Evolutionary conservation across 2,113 vertebrate genomes (phyloP).

Genomic region (Thunnus maccoyii): DNA sequence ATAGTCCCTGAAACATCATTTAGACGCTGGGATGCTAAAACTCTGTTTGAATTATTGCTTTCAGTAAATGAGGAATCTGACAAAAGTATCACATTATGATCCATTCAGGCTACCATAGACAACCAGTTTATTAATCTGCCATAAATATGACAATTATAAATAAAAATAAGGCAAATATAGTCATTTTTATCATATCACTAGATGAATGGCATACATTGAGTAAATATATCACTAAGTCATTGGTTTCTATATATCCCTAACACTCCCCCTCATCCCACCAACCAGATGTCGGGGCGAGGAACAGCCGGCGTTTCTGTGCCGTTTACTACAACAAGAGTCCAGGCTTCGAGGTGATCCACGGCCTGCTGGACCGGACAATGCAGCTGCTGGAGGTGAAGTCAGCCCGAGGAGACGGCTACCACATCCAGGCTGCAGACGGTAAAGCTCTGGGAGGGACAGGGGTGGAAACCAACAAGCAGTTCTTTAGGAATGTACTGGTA

Average conservation of each 20-base stretch:
- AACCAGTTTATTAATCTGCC: too few relatives aligned
- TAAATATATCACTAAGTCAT: background rate
- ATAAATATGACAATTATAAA: too few relatives aligned
- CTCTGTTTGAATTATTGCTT: background rate
- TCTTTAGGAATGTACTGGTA: background rate
- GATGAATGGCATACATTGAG: too few relatives aligned
- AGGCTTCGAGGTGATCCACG: conserved; percentile 97
- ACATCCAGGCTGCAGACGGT: conserved; percentile 94
- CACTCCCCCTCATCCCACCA: conserved; percentile 20
- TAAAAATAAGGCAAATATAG: too few relatives aligned
- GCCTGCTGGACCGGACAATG: conserved; percentile 97
- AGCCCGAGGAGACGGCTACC: conserved; percentile 87
- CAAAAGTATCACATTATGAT: too few relatives aligned
- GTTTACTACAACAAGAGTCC: conserved; percentile 95
- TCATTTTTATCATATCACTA: too few relatives aligned
- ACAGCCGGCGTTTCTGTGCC: conserved; percentile 92
- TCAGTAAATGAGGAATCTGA: background rate
- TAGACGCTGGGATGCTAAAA: background rate
- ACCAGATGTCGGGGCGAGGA: conserved; percentile 94
- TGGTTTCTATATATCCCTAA: background rate
- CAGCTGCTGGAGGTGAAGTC: conserved; percentile 91
- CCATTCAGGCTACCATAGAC: too few relatives aligned
- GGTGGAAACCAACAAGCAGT: background rate
- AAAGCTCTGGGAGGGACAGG: conserved; percentile 35
- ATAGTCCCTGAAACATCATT: too few relatives aligned